A percentile compares a stretch with the other conserved stretches of the same genome.
These are phyloP conservation scores for Palythoa grandiflora DNA, from an alignment of 92 coral and sea anemone genomes.

Conservation along the genomic window DNA sequence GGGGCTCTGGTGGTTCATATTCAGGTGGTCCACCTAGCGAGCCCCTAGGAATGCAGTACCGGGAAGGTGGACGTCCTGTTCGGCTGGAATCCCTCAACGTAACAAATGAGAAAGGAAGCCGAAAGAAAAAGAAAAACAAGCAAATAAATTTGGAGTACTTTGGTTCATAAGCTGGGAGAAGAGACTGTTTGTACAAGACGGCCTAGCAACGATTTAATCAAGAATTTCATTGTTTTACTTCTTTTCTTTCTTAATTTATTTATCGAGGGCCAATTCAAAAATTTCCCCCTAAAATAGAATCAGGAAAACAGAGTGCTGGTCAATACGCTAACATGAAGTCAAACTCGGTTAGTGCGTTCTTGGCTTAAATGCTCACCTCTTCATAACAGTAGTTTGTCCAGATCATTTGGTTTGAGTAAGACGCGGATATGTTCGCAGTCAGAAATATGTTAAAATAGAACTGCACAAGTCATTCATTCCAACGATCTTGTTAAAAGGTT, in stretches of 20 bases:
- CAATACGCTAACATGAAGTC: background rate
- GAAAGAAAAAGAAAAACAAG: constrained; percentile 82
- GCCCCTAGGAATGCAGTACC: constrained; percentile 45
- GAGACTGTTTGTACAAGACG: background rate
- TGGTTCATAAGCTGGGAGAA: constrained; percentile 25
- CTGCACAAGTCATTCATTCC: background rate
- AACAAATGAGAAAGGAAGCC: constrained; percentile 75
- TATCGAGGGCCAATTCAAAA: background rate
- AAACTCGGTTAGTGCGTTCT: background rate
- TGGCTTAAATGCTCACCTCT: background rate
- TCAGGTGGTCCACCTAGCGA: constrained; percentile 25
- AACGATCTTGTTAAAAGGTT: background rate
- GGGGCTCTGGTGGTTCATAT: constrained; percentile 22
- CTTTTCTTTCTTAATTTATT: background rate
- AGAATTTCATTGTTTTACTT: background rate
- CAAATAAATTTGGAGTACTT: constrained; percentile 53
- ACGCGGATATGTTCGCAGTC: background rate
- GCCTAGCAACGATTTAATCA: background rate
- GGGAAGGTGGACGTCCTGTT: constrained; percentile 75
- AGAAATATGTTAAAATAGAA: background rate
- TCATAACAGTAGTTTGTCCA: background rate
- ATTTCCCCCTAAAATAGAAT: background rate
- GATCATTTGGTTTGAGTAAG: background rate
- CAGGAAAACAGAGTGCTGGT: background rate
- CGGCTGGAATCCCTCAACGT: constrained; percentile 88